Evolutionary conservation across 2,113 vertebrate genomes (phyloP), one percentile per base, ranked within the genome.

Genomic region (Euleptes europaea): DNA sequence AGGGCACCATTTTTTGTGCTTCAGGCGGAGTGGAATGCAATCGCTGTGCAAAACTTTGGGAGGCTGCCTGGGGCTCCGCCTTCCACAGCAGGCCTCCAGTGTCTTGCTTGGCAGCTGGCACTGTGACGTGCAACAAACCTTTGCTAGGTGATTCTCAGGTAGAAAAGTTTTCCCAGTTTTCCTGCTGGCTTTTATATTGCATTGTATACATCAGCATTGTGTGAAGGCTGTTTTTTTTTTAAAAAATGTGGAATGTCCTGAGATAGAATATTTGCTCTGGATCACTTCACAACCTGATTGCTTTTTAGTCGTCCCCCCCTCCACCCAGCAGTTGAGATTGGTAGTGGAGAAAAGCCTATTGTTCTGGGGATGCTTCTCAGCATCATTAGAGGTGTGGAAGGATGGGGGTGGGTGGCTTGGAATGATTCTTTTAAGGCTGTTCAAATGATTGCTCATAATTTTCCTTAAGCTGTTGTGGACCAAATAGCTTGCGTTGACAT

Each of bases 261-360:
- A 94, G 92, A 93, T 92, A 93, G 70, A 87, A 86, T 92, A 88
- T 90, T 94, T 93, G 90, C 86, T 94, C 76, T 94, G 93, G 90
- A 93, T 94, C 94, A 93, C 85, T 92, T 94, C 94, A 94, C 93
- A 91, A 92, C 90, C 91, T 94, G 91, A 94, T 94, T 94, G 93
- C 89, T 93, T 94, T 93, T 91, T 93, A 91, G 91, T 23, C 28
- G 4, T 4, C 40, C 23, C 21, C 21, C 70, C 38, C 8, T 38
- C 40, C 89, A 90, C 71, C 81, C 88, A 92, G 93, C 90, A 90
- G 82, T 88, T 87, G 93, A 88, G 89, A 90, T 83, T 87, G 87
- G 89, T 92, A 90, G 93, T 89, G 88, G 88, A 92, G 92, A 89
- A n/a, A 9, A 88, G 86, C 90, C 86, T 79, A 82, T 91, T 91